Evolutionary conservation across 2,888 invertebrate species (phyloP), one percentile per base, ranked within the genome.

Genomic region (Agrenia bidenticulata): DNA sequence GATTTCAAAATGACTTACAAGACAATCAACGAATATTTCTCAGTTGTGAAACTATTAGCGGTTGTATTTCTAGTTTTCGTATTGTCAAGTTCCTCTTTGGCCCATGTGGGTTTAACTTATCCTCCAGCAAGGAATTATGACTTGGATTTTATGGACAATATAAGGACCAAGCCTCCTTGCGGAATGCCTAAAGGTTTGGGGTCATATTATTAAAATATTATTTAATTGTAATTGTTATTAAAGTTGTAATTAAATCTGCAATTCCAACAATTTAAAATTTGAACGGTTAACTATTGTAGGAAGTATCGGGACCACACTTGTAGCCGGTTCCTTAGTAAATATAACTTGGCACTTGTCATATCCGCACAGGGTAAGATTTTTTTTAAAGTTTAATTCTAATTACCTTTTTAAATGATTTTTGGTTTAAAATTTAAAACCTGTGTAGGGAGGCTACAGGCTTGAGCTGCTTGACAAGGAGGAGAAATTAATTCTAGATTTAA

Each of bases 161-260:
- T 89, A 53, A 86, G 94, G 78, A 94, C 94, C 32, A 89, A 89
- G 77, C 88, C 88, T 69, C 95, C 95, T 67, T 96, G 96, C 80
- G 96, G 96, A 73, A 94, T 95, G 91, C 92, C 94, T 24, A 91
- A 89, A 88, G 93, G 92, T 93, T n/a, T n/a, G n/a, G n/a, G n/a
- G n/a, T n/a, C n/a, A n/a, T n/a, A n/a, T n/a, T n/a, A n/a, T 81
- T 85, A 84, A 79, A 50, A n/a, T 17, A 11, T 7, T 7, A 19
- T 49, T n/a, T n/a, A n/a, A n/a, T n/a, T n/a, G n/a, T n/a, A n/a
- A n/a, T n/a, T n/a, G n/a, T n/a, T n/a, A 57, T 49, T 39, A 39
- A 7, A 39, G 7, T 39, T 7, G 7, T 39, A 39, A 11, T 19
- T 49, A 11, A 49, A 17, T 9, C 9, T 11, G 11, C 9, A 19